These are phyloP conservation scores for Saguinus imperator DNA, from an alignment of 2,113 vertebrate species.

Conservation along the genomic window DNA sequence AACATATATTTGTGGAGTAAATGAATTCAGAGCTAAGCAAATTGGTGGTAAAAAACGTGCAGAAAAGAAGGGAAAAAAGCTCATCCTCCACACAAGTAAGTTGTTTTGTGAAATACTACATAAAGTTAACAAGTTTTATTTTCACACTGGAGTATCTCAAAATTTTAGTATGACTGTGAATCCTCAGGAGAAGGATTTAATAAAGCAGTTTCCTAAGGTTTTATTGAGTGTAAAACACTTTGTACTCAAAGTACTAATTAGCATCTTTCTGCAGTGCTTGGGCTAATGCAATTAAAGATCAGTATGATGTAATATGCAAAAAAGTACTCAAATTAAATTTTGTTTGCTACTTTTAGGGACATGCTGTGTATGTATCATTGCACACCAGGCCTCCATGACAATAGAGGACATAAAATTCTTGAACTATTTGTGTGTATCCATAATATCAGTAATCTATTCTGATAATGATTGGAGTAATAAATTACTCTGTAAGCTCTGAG, in stretches of 20 bases:
- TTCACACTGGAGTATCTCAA: not conserved
- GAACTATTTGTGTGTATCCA: conserved; percentile 30
- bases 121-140: conserved; percentile 7
- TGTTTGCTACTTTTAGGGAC: not conserved
- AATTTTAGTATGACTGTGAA: conserved; percentile 21
- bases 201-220: not conserved
- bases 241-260: conserved; percentile 34
- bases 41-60: not conserved
- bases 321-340: not conserved
- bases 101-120: conserved; percentile 34
- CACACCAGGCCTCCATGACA: not conserved
- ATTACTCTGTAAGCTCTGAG: conserved; percentile 12
- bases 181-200: conserved; percentile 2
- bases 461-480: not conserved
- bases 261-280: not conserved
- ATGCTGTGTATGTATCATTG: not conserved
- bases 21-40: conserved; percentile 52
- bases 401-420: not conserved
- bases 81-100: not conserved
- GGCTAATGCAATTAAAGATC: conserved; percentile 19
- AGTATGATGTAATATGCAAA: not conserved
- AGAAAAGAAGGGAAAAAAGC: not conserved
- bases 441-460: conserved; percentile 10
- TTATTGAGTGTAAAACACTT: conserved; percentile 11
- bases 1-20: not conserved